Evolutionary conservation across 2,888 invertebrate genomes (phyloP).

Genomic region (Chrysolina haemoptera): DNA sequence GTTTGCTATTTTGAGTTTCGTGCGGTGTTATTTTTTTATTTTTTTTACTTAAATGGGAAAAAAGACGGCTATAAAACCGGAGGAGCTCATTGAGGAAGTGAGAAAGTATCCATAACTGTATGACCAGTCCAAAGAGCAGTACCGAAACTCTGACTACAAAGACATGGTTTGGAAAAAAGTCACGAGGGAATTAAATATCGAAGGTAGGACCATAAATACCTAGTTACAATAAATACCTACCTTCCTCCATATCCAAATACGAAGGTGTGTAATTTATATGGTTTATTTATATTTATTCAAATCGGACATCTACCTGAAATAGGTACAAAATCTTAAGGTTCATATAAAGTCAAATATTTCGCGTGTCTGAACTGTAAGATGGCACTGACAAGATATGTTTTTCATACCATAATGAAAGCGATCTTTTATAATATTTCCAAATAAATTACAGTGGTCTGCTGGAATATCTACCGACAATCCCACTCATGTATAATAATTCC

Average conservation of each 20-base stretch:
- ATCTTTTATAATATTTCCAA: too few species aligned
- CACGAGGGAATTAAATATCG: not conserved
- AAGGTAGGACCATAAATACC: constrained; percentile 4
- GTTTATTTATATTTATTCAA: not conserved
- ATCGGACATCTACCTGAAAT: not conserved
- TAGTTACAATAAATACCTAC: not conserved
- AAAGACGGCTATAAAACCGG: constrained; percentile 15
- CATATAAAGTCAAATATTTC: too few species aligned
- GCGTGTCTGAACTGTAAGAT: too few species aligned
- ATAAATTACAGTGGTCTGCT: too few species aligned
- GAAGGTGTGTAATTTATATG: not conserved
- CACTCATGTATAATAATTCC: too few species aligned
- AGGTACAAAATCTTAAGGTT: not conserved
- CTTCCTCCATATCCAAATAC: not conserved
- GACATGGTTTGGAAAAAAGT: constrained; percentile 26
- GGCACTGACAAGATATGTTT: too few species aligned
- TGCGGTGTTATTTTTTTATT: too few species aligned
- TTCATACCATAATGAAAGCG: too few species aligned
- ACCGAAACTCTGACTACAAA: constrained; percentile 31
- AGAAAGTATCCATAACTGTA: constrained; percentile 18
- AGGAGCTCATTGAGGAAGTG: constrained; percentile 27
- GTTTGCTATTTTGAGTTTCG: too few species aligned
- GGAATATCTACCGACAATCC: too few species aligned
- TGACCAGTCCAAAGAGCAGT: constrained; percentile 27
- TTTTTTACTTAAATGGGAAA: not conserved